Evolutionary conservation across 2,113 vertebrate genomes (phyloP), one percentile per base, ranked within the genome.

Genomic region (Eleginops maclovinus): DNA sequence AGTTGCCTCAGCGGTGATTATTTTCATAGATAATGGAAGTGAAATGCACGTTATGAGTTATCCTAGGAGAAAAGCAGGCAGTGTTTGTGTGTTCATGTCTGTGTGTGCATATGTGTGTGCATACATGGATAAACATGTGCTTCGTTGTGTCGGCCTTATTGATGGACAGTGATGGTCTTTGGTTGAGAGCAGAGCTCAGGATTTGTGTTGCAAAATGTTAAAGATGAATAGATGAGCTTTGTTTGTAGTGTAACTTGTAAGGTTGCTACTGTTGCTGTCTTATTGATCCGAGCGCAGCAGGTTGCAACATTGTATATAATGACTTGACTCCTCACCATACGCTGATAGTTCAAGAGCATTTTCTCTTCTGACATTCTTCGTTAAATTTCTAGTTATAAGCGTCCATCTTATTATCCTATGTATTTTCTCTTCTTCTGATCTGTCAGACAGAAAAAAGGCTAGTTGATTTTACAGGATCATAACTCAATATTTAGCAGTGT

Each of bases 211-310:
- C n/a, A n/a, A 65, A 64, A 79, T 82, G 72, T 84, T 87, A 83
- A 89, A 87, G 85, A 78, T 81, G 81, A 87, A 84, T 66, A 77
- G 77, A 75, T 79, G 84, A 82, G 53, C 77, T 62, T 85, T 78
- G 73, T 87, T 72, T 77, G 77, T 79, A 74, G 77, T 53, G 63
- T 7, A 50, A 22, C 56, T 55, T 63, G 26, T 46, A 22, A 43
- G 28, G 66, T 55, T 28, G 65, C 55, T n/a, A 71, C 54, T 64
- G 64, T 66, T 46, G 47, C 72, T 46, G 60, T 61, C 70, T 76
- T 70, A 80, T 80, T 87, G 85, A 91, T 89, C 81, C 77, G 56
- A 71, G 79, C 22, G 19, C 40, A 55, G 50, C 4, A 17, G 72
- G 51, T 72, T 11, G n/a, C 65, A 64, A 11, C 60, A 72, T 76